Base-by-base conservation (phyloP, 1,140 invertebrate species). In the Pseudomyrmex dendroicus region DNA sequence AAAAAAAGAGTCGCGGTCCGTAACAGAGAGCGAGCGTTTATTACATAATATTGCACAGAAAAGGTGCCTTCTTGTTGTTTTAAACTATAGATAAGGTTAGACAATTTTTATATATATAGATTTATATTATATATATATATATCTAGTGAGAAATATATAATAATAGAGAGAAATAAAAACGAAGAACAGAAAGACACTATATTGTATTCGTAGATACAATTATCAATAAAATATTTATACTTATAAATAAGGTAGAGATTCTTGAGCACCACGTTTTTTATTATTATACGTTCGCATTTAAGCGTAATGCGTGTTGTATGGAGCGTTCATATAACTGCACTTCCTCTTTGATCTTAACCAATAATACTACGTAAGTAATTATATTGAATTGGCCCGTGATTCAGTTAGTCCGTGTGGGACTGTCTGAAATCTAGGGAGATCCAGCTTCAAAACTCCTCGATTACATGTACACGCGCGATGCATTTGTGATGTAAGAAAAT, bases 81-180 rank as follows among this genome's bases (percentile, higher is more conserved):
- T 82, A 70, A 80, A 80, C 17, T 54, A 20, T 59, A 56, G 64
- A 78, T 72, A 80, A 73, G 44, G 5, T 35, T 35, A 35, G 35
- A 35, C 4, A 84, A 82, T 66, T 87, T 82, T 84, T 85, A 87
- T 76, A 84, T 85, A 87, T 76, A 84, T 76, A 84, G 86, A 67
- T 77, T 54, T 57, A 35, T 35, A 35, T 35, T 35, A 35, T 25
- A 25, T 35, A 35, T 35, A 35, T 35, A 0, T 35, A 35, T 35
- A 67, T 62, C 77, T 82, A 74, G 57, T 57, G 20, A 66, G 13
- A 66, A 76, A 44, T 73, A 84, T 35, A 35, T 35, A 35, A 35
- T 35, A 35, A 35, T 35, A 87, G 74, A 84, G 22, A 68, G 46
- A 57, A n/a, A 22, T 15, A 63, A 66, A 56, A 77, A 35, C 35